Conservation (phyloP, 2,888 invertebrate species). For the Aphodius granarius region DNA sequence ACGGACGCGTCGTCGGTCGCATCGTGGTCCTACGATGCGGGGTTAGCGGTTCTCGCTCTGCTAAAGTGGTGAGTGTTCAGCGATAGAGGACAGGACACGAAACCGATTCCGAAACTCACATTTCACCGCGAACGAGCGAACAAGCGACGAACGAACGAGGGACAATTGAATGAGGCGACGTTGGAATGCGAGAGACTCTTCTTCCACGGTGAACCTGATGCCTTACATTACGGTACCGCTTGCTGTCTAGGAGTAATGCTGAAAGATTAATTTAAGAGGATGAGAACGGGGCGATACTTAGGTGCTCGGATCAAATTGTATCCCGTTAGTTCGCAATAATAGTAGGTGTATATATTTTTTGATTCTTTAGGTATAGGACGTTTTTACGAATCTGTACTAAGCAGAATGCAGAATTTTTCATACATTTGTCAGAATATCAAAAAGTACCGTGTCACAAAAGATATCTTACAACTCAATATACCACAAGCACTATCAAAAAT, state of each 20-base stretch:
- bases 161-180: neutral
- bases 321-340: neutral
- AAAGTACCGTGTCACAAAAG: too few relatives aligned
- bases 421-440: too few relatives aligned
- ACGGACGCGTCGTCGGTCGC: neutral
- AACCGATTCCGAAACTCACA: neutral
- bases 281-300: neutral
- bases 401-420: too few relatives aligned
- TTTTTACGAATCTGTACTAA: too few relatives aligned
- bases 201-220: neutral
- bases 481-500: too few relatives aligned
- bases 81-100: neutral
- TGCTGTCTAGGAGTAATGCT: neutral
- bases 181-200: neutral
- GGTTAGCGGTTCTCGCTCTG: neutral
- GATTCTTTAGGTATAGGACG: too few relatives aligned
- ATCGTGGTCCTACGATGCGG: neutral
- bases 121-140: neutral
- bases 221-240: neutral
- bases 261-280: neutral
- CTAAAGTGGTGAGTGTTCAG: neutral
- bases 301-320: neutral
- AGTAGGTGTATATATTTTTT: neutral
- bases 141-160: neutral
- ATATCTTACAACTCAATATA: too few relatives aligned